Evolutionary conservation across 2,888 invertebrate genomes (phyloP).

Genomic region (Macaria notata): DNA sequence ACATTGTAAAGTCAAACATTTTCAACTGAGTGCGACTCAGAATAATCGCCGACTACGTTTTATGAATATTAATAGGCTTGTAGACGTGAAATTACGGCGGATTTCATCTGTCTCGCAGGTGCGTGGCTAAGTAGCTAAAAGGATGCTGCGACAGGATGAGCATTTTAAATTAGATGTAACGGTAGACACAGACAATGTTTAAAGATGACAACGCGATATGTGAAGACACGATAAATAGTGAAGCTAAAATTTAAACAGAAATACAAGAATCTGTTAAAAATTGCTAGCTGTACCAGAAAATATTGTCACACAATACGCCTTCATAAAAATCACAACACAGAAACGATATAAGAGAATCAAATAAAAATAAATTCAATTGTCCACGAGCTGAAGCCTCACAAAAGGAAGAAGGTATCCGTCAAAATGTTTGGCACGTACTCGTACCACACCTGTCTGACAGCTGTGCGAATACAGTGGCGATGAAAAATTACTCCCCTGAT

Average conservation of each 20-base stretch:
- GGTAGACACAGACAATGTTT: not conserved
- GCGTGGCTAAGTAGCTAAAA: slow-evolving; percentile 16
- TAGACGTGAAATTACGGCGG: slow-evolving; percentile 50
- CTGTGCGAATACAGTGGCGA: slow-evolving; percentile 67
- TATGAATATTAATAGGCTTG: slow-evolving; percentile 63
- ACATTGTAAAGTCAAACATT: slow-evolving; percentile 58
- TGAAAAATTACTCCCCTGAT: slow-evolving; percentile 62
- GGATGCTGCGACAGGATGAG: slow-evolving; percentile 18
- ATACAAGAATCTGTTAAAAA: too few relatives aligned
- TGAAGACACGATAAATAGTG: too few relatives aligned
- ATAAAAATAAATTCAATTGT: slow-evolving; percentile 27
- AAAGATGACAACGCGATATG: too few relatives aligned
- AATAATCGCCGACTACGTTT: slow-evolving; percentile 57
- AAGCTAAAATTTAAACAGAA: too few relatives aligned
- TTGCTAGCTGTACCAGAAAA: not conserved
- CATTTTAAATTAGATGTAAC: slow-evolving; percentile 21
- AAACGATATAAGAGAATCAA: slow-evolving; percentile 12
- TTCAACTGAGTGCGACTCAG: slow-evolving; percentile 44
- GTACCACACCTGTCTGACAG: slow-evolving; percentile 73
- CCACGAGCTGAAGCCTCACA: slow-evolving; percentile 21
- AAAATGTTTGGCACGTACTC: slow-evolving; percentile 65
- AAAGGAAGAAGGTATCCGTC: slow-evolving; percentile 49
- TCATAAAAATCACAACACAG: slow-evolving; percentile 11
- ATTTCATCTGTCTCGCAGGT: slow-evolving; percentile 37
- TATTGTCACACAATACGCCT: not conserved